Conservation (phyloP, 2,797 vertebrate species). For the Anniella stebbinsi region DNA sequence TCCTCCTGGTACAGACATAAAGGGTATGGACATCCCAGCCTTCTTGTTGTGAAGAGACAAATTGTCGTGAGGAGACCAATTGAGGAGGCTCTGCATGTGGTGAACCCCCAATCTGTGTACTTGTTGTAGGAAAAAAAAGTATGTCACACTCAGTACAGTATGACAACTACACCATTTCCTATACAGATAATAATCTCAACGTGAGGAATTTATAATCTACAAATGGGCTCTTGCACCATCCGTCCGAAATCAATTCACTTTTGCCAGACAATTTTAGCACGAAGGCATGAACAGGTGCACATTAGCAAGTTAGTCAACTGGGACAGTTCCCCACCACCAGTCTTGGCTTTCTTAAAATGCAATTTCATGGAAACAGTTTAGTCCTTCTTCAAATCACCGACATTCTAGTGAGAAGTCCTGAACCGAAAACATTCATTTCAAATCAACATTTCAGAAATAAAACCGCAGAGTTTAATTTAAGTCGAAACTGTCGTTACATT, state of each 20-base stretch:
- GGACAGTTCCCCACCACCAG: background rate
- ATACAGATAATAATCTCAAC: too few species aligned
- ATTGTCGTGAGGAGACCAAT: too few species aligned
- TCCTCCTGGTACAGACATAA: too few species aligned
- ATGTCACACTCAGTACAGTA: too few species aligned
- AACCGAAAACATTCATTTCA: background rate
- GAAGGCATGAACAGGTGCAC: background rate
- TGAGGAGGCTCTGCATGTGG: too few species aligned
- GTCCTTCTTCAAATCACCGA: background rate
- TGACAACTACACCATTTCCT: background rate
- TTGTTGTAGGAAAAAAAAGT: background rate
- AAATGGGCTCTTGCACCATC: background rate
- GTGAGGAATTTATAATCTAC: background rate
- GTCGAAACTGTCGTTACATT: background rate
- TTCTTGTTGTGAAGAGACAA: too few species aligned
- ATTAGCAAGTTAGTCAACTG: constrained; percentile 6
- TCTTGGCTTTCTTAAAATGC: background rate
- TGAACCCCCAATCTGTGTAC: background rate
- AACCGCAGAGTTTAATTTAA: constrained; percentile 20
- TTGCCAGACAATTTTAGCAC: background rate
- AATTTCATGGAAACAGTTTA: background rate
- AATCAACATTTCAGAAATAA: constrained; percentile 18
- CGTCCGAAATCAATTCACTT: background rate
- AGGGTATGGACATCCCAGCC: too few species aligned
- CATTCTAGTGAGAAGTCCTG: background rate